phyloP scores from a whole-genome alignment of 2,888 invertebrate genomes.

The Ophraella communa region DNA sequence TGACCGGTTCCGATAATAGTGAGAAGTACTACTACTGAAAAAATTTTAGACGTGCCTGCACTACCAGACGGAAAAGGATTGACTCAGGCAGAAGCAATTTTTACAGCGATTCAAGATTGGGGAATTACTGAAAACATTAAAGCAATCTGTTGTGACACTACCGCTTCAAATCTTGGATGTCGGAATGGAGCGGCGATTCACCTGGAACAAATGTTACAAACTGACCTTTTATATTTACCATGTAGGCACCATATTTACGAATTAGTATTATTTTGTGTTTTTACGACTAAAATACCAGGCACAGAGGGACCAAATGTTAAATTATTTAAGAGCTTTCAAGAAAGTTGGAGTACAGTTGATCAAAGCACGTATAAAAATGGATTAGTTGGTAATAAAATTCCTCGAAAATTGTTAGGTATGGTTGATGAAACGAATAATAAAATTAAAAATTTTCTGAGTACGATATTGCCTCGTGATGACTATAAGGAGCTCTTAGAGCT shows the following conservation, averaged over 20 bases:
- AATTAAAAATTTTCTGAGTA: too few relatives aligned
- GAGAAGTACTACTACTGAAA: too few relatives aligned
- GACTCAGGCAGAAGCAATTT: too few relatives aligned
- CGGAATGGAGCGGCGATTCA: conserved; percentile 38
- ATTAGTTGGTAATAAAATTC: too few relatives aligned
- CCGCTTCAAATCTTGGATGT: conserved; percentile 42
- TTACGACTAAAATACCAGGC: not conserved
- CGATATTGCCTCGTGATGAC: too few relatives aligned
- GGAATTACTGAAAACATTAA: conserved; percentile 12
- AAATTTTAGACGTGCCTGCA: too few relatives aligned
- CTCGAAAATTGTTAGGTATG: too few relatives aligned
- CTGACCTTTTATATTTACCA: conserved; percentile 41
- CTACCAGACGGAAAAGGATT: too few relatives aligned
- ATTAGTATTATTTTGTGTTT: not conserved
- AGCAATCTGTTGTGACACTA: conserved; percentile 42
- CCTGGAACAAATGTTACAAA: conserved; percentile 40
- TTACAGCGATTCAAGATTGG: too few relatives aligned
- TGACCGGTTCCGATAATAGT: too few relatives aligned
- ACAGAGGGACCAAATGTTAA: not conserved
- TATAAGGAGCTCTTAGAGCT: not conserved
- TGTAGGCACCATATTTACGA: conserved; percentile 45
- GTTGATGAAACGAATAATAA: too few relatives aligned
- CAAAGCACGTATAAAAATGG: not conserved
- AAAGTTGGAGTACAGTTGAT: not conserved
- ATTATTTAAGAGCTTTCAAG: not conserved